Evolutionary conservation across 1,140 invertebrate genomes (phyloP).

Genomic region (Lordiphosa stackelbergi): DNA sequence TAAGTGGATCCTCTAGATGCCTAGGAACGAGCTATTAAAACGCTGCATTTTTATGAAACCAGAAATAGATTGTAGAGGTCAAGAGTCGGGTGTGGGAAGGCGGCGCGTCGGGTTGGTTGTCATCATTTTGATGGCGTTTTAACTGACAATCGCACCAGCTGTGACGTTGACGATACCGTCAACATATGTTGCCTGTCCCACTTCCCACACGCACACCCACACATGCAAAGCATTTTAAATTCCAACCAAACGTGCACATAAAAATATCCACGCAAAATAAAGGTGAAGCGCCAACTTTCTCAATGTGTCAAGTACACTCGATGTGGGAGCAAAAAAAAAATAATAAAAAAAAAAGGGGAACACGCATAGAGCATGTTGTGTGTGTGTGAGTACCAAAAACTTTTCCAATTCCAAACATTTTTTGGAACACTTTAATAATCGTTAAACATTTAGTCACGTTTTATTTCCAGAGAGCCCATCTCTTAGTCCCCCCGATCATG

Average conservation of each 20-base stretch:
- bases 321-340: background rate
- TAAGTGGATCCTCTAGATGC: no score
- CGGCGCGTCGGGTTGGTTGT: slow-evolving; percentile 20
- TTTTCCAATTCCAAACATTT: slow-evolving; percentile 39
- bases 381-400: slow-evolving; percentile 18
- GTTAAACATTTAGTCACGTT: slow-evolving; percentile 58
- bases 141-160: slow-evolving; percentile 33
- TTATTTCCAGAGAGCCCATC: slow-evolving; percentile 32
- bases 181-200: slow-evolving; percentile 40
- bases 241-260: slow-evolving; percentile 23
- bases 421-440: slow-evolving; percentile 52
- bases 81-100: no score
- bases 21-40: no score
- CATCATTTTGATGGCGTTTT: slow-evolving; percentile 48
- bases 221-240: slow-evolving; percentile 29
- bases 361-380: slow-evolving; percentile 6
- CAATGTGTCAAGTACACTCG: slow-evolving; percentile 46
- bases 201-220: slow-evolving; percentile 17
- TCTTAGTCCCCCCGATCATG: no score
- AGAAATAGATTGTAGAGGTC: no score
- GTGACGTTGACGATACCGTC: slow-evolving; percentile 30
- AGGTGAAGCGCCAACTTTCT: slow-evolving; percentile 31
- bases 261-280: slow-evolving; percentile 7
- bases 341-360: background rate
- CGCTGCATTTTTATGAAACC: no score